Base-by-base conservation (phyloP, 2,888 invertebrate genomes). In the Caradrina kadenii region DNA sequence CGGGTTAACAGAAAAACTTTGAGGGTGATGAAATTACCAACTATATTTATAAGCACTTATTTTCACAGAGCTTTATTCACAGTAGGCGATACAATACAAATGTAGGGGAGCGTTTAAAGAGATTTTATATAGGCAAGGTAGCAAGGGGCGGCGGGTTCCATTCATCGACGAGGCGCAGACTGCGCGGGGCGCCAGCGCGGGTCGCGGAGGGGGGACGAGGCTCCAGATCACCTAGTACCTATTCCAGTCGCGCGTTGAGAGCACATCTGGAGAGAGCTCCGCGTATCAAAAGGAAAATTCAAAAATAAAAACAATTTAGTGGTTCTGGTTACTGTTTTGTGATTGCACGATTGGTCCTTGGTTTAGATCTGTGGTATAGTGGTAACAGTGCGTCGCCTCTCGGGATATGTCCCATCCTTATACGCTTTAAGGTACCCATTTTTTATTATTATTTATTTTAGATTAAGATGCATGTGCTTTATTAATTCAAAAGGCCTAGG, bases 151-250 rank as follows among this genome's bases (percentile, higher is more conserved):
- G 90, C 81, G 87, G 83, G 83, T 63, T 91, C 90, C 95, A 96
- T 96, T 96, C 95, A 96, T 96, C 90, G 93, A 93, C 86, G 86
- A 82, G 85, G 89, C 89, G 90, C 92, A 93, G 92, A 91, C 91
- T 89, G 94, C 93, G 94, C 93, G 94, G 92, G 89, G 80, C 82
- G 86, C 74, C 70, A 72, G 65, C 81, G 71, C 81, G 85, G 73
- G 85, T 74, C 2, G 76, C 83, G 73, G 84, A 76, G 76, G 81
- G 85, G 82, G 83, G 70, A 75, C 77, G 81, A 86, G 88, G 88
- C 86, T 88, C 89, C 90, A 90, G 91, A 91, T 89, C 87, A 85
- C 88, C 92, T 91, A 93, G 92, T 92, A 88, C 89, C 89, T 88
- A 87, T 85, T 89, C 86, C 86, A 88, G 85, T 86, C 84, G 77